These are phyloP conservation scores for Andricus curvator DNA, from an alignment of 2,888 invertebrate genomes.

Conservation along the genomic window DNA sequence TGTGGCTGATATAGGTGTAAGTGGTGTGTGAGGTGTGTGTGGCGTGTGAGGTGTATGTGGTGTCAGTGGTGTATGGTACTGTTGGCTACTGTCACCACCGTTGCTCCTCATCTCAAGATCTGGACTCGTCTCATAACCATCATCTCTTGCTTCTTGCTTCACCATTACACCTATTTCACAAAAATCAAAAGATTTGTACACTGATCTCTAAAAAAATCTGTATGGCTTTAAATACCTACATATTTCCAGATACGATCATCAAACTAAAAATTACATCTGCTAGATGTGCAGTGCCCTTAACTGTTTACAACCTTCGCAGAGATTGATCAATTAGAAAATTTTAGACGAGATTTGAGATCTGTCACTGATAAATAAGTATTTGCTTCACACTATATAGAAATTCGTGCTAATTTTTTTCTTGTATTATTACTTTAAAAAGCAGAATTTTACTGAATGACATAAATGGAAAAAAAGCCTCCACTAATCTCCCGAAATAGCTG, in stretches of 20 bases:
- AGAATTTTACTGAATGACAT: too few species aligned
- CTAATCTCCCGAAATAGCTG: too few species aligned
- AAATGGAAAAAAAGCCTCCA: too few species aligned
- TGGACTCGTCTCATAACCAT: slow-evolving; percentile 93
- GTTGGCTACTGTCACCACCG: slow-evolving; percentile 77
- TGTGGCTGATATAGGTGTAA: slow-evolving; percentile 77
- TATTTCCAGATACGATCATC: too few species aligned
- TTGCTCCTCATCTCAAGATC: slow-evolving; percentile 80
- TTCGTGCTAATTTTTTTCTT: too few species aligned
- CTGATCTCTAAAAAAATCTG: slow-evolving; percentile 18
- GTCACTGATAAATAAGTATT: too few species aligned
- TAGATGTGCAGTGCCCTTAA: not conserved
- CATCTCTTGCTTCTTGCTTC: slow-evolving; percentile 88
- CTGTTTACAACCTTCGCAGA: not conserved
- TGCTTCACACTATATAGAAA: too few species aligned
- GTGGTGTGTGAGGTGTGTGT: slow-evolving; percentile 76
- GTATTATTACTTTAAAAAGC: too few species aligned
- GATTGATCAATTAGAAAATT: too few species aligned
- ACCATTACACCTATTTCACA: slow-evolving; percentile 73
- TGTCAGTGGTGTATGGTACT: slow-evolving; percentile 77
- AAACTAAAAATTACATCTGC: too few species aligned
- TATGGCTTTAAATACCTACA: too few species aligned
- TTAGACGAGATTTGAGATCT: too few species aligned
- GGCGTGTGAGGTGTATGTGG: slow-evolving; percentile 77
- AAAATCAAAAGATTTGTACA: slow-evolving; percentile 47